Percentiles rank a stretch among this genome's conserved stretches.
Evolutionary conservation across 2,797 vertebrate genomes (phyloP).

Genomic region (Chanos chanos): DNA sequence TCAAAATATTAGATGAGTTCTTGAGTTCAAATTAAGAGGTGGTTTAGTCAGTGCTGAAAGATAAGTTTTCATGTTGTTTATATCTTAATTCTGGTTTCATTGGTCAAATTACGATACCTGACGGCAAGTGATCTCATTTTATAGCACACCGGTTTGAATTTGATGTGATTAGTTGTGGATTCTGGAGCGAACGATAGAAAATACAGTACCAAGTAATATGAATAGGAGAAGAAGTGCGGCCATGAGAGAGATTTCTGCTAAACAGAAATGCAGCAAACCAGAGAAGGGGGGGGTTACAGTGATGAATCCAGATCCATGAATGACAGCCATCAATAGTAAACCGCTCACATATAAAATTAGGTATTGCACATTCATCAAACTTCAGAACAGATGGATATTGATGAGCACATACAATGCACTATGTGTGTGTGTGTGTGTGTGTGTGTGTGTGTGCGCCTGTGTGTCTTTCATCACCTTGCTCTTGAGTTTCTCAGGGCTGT

Average conservation of each 20-base stretch:
- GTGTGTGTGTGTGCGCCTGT: background rate
- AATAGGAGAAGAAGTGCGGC: conserved; percentile 74
- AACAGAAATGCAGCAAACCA: conserved; percentile 56
- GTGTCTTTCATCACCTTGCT: conserved; percentile 76
- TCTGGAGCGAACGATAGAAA: conserved; percentile 15
- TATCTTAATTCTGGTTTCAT: too few species aligned
- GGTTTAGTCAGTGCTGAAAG: too few species aligned
- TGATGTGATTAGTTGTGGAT: conserved; percentile 28
- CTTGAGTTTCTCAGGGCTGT: conserved; percentile 80
- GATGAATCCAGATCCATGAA: background rate
- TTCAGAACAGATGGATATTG: background rate
- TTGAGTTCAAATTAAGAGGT: too few species aligned
- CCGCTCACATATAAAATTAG: conserved; percentile 3
- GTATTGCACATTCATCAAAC: background rate
- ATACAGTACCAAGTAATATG: conserved; percentile 71
- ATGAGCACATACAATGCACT: background rate
- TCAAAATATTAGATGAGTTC: too few species aligned
- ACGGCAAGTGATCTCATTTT: too few species aligned
- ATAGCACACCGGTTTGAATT: too few species aligned
- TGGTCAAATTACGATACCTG: too few species aligned
- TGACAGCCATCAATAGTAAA: background rate
- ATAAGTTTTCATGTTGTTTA: too few species aligned
- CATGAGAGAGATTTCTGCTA: conserved; percentile 66
- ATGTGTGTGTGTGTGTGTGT: background rate
- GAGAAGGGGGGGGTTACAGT: conserved; percentile 6